Base-by-base conservation (phyloP, 2,888 invertebrate species). In the Andrena haemorrhoa region DNA sequence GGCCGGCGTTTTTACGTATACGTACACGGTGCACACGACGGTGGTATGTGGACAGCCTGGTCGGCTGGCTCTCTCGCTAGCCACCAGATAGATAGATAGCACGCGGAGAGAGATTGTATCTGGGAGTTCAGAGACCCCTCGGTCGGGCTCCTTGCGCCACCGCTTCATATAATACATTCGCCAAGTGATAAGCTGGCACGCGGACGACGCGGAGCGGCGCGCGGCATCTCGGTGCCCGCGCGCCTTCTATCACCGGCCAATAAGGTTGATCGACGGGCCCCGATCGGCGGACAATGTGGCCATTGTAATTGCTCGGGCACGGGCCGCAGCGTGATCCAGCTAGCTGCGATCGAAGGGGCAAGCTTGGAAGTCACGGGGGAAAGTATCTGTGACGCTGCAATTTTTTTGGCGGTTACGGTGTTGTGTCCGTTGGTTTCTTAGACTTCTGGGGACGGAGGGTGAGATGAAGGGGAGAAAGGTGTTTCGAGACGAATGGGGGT, bases 81-180 rank as follows among this genome's bases (percentile, higher is more conserved):
- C 78, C 84, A 83, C 69, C 84, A 79, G 87, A 87, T 83, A 87
- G 80, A 88, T 84, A 87, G 88, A 86, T 86, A 85, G 85, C 79
- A 64, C 49, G 77, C 71, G 76, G 79, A 74, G 81, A 74, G 81
- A 79, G 85, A 86, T 84, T 71, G 83, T 86, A 85, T 88, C 85
- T 76, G 66, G 78, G 89, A 85, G 90, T 91, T 91, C 91, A 89
- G 88, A 89, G 91, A 91, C 89, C 90, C 80, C 89, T 56, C 56
- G 56, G 81, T 61, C 35, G 77, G 79, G 69, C 81, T 84, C 88
- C 88, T 90, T 89, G 89, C 87, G 89, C 85, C 90, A 90, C 86
- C 75, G 88, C 82, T 87, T 86, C 88, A 82, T 85, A 86, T 88
- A 89, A 88, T 85, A 85, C 89, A 88, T 84, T 86, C 86, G 82